Evolutionary conservation across 2,113 vertebrate genomes (phyloP), one percentile per base, ranked within the genome.

Genomic region (Zosterops borbonicus): DNA sequence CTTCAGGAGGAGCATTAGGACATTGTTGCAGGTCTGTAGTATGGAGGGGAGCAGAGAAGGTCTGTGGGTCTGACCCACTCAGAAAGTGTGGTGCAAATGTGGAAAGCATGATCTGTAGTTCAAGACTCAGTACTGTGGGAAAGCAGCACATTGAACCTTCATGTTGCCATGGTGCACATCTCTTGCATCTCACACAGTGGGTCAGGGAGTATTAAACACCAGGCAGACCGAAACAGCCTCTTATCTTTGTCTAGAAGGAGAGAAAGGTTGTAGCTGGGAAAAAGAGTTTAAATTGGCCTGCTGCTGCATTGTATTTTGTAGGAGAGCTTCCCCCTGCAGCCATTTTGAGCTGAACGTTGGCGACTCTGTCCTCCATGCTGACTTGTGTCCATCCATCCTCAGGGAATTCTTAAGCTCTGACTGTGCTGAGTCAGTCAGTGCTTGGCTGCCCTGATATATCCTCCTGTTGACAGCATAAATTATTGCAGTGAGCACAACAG

Each of bases 401-500:
- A 4, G 53, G 53, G 73, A 92, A 31, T 84, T 82, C 77, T 84
- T 71, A 78, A 76, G 14, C 80, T 94, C n/a, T 5, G 23, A n/a
- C 65, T 2, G 0, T 81, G 92, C 94, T 92, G 92, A 94, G 67
- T 89, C 87, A 83, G 82, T 24, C 56, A 41, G 60, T 44, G 46
- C 74, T 68, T 87, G 70, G 69, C 80, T 6, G 16, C 69, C 69
- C 69, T 49, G 25, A 58, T 64, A 87, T 42, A 84, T 87, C 64
- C 46, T 93, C 28, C 58, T 85, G 73, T 87, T 90, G 77, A 75
- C 73, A 78, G 78, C 28, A 47, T 89, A 86, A 94, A 59, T 12
- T 81, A 86, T 44, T 94, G 76, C 92, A 87, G 68, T 7, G 41
- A 81, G 76, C 52, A 81, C 60, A 91, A 75, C 76, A 89, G 89